Percentiles rank a stretch among this genome's conserved stretches.
Conservation (phyloP, 2,888 invertebrate genomes). For the Hydrotaea diabolus region DNA sequence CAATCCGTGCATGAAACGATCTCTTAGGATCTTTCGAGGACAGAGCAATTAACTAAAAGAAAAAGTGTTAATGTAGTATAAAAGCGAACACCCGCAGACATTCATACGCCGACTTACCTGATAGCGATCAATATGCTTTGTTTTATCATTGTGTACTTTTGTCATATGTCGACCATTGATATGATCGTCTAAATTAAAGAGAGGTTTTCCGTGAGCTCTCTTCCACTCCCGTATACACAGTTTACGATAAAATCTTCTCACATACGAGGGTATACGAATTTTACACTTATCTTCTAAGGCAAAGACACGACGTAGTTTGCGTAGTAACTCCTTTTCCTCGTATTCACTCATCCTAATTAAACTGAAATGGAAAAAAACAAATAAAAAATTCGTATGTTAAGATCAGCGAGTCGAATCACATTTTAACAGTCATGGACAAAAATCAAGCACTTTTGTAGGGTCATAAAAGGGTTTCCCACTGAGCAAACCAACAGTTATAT, state of each 20-base stretch:
- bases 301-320: slow-evolving; percentile 75
- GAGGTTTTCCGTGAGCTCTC: slow-evolving; percentile 82
- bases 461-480: too few species aligned
- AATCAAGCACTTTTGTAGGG: too few species aligned
- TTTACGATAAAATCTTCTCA: slow-evolving; percentile 83
- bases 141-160: slow-evolving; percentile 60
- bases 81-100: background rate
- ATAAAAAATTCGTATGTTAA: background rate
- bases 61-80: background rate
- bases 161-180: slow-evolving; percentile 41
- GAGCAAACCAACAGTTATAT: too few species aligned
- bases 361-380: slow-evolving; percentile 52
- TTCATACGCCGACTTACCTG: slow-evolving; percentile 67
- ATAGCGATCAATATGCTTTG: slow-evolving; percentile 79
- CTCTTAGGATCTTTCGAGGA: slow-evolving; percentile 71
- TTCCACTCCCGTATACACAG: slow-evolving; percentile 83
- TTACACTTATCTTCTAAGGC: slow-evolving; percentile 71
- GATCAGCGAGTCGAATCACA: too few species aligned
- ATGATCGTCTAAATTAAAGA: slow-evolving; percentile 83
- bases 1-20: slow-evolving; percentile 82
- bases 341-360: slow-evolving; percentile 76
- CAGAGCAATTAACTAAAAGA: slow-evolving; percentile 72
- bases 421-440: too few species aligned
- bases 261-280: slow-evolving; percentile 75
- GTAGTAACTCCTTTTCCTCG: slow-evolving; percentile 77